These are phyloP conservation scores for Ormyrus nitidulus DNA, from an alignment of 2,888 invertebrate genomes.

Conservation along the genomic window DNA sequence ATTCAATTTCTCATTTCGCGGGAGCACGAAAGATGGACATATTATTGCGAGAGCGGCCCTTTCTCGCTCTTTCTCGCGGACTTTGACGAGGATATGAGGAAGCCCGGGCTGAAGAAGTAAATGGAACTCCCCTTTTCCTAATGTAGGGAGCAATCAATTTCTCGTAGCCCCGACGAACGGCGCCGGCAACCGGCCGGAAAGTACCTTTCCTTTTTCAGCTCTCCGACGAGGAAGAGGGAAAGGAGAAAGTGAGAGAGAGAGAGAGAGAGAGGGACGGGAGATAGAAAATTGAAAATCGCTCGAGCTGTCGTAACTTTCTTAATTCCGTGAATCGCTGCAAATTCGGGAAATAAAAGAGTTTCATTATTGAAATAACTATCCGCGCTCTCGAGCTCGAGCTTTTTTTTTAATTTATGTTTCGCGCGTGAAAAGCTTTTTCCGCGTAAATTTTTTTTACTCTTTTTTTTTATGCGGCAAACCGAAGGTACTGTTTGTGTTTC, in stretches of 20 bases:
- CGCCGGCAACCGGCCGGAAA: slow-evolving; percentile 22
- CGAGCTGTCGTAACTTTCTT: slow-evolving; percentile 42
- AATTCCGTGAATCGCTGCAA: slow-evolving; percentile 29
- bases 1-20: slow-evolving; percentile 55
- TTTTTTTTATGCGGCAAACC: too few species aligned
- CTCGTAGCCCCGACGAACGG: slow-evolving; percentile 19
- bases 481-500: too few species aligned
- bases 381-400: slow-evolving; percentile 1
- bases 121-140: slow-evolving; percentile 50
- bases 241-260: neutral
- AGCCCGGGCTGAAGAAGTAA: slow-evolving; percentile 44
- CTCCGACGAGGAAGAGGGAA: neutral
- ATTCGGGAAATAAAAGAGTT: slow-evolving; percentile 26
- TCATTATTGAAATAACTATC: slow-evolving; percentile 37
- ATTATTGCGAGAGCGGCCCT: slow-evolving; percentile 43
- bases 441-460: too few species aligned
- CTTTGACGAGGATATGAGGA: slow-evolving; percentile 54
- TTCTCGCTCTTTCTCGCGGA: slow-evolving; percentile 4
- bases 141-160: slow-evolving; percentile 53
- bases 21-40: slow-evolving; percentile 31
- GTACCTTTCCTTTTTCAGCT: slow-evolving; percentile 40
- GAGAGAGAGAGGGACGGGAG: neutral
- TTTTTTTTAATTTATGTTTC: neutral
- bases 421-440: too few species aligned
- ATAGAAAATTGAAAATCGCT: slow-evolving; percentile 51